Evolutionary conservation across 2,888 invertebrate species (phyloP), one percentile per base, ranked within the genome.

Genomic region (Hypomecis atomaria): DNA sequence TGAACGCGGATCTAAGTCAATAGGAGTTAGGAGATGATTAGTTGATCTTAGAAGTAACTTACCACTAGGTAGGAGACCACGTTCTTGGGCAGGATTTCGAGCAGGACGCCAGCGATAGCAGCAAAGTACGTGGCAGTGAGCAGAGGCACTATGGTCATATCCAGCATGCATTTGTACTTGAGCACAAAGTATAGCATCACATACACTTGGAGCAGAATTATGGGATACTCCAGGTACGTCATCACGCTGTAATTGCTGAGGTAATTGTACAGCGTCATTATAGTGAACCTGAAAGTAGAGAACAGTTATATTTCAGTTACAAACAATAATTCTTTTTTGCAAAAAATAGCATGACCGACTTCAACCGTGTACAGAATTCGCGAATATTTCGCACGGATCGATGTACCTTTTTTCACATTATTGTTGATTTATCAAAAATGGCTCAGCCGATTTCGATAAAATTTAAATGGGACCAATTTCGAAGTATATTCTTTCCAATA

Each of bases 161-260:
- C 92, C 49, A 96, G 78, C 67, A 94, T 74, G 40, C 94, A 88
- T 77, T 94, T 94, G 80, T 95, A 97, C 78, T 95, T 94, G 62
- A 97, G 86, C 3, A 96, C 96, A 59, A 95, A 94, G 78, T 94
- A 95, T 71, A 97, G 94, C 67, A 97, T 87, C 7, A 96, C 88
- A 69, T 96, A 94, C 76, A 97, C 95, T 90, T 97, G 97, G 1
- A 95, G 56, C 62, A 97, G 85, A 71, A 97, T 95, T 49, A 97
- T 95, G 0, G 97, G 97, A 84, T 97, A 97, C 80, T 98, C 98
- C 93, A 97, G 86, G 77, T 97, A 98, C 0, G 97, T 96, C 71
- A 97, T 88, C 8, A 96, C 72, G 9, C 95, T 94, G 82, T 97
- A 97, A 9, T 93, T 93, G 81, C 96, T 96, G 38, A 94, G 94